Base-by-base conservation (phyloP, 2,113 vertebrate species). In the Pomatostomus ruficeps region DNA sequence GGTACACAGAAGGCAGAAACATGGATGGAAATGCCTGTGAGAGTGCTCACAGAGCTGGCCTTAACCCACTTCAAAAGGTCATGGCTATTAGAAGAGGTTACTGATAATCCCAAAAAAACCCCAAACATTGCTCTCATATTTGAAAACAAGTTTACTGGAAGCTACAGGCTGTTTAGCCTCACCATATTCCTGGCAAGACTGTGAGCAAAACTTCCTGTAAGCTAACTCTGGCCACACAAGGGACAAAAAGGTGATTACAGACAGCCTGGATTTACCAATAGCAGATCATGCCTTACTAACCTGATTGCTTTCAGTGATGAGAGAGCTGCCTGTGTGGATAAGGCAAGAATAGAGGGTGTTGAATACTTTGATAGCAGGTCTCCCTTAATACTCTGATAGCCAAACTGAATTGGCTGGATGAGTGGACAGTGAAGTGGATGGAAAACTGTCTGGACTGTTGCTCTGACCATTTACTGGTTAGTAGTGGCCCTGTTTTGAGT, bases 91-190 rank as follows among this genome's bases (percentile, higher is more conserved):
- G 43, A 76, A 76, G 33, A 84, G n/a, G 12, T 76, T 73, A 59
- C 2, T 16, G 23, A 46, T 87, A 79, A 59, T 51, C 24, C 19
- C 1, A 2, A 21, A 66, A 65, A 19, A 28, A 0, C 21, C 3
- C 3, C 54, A 66, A 85, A 24, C 15, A 10, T 65, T 33, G 11
- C 22, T 55, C 21, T 24, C 2, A 6, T 61, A 31, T 73, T 68
- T 8, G 7, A n/a, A 76, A 73, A 55, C 9, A 36, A 59, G 3
- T 8, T 10, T 68, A n/a, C 4, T 73, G 40, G 45, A 54, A 93
- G 38, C 48, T 89, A 14, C 33, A 67, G 38, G 13, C 29, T 89
- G 42, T 14, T 87, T 36, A 73, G 11, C 36, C 15, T 71, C 7
- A 15, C 33, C 4, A 1, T 74, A 17, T 66, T 62, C 9, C 20